phyloP scores from a whole-genome alignment of 2,888 invertebrate genomes.

The Nephrotoma appendiculata region DNA sequence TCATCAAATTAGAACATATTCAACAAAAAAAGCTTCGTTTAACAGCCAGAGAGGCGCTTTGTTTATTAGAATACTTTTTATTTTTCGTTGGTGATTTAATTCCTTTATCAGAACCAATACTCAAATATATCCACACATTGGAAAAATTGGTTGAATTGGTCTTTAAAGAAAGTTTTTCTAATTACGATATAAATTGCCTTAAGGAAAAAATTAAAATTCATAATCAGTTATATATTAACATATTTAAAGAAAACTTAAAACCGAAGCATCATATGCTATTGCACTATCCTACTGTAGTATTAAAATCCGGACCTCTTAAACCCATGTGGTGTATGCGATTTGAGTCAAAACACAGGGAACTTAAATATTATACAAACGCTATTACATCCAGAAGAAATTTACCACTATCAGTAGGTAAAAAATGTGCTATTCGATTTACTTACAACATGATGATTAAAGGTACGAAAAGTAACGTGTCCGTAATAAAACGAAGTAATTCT shows the following conservation, averaged over 20 bases:
- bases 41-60: slow-evolving; percentile 14
- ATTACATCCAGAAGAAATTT: background rate
- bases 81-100: too few species aligned
- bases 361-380: background rate
- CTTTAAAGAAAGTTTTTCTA: background rate
- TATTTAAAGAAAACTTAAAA: background rate
- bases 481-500: background rate
- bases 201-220: background rate
- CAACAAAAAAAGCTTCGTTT: slow-evolving; percentile 9
- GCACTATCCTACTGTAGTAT: background rate
- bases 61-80: slow-evolving; percentile 8
- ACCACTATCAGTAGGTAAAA: background rate
- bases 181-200: background rate
- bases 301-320: background rate
- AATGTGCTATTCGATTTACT: background rate
- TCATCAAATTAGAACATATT: slow-evolving; percentile 10
- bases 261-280: background rate
- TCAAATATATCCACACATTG: too few species aligned
- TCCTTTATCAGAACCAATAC: too few species aligned
- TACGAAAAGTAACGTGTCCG: background rate
- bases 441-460: background rate
- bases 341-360: background rate
- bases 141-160: background rate
- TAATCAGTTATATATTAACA: background rate
- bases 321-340: background rate